Base-by-base conservation (phyloP, 1,140 invertebrate genomes). In the Saccostrea glomerata region DNA sequence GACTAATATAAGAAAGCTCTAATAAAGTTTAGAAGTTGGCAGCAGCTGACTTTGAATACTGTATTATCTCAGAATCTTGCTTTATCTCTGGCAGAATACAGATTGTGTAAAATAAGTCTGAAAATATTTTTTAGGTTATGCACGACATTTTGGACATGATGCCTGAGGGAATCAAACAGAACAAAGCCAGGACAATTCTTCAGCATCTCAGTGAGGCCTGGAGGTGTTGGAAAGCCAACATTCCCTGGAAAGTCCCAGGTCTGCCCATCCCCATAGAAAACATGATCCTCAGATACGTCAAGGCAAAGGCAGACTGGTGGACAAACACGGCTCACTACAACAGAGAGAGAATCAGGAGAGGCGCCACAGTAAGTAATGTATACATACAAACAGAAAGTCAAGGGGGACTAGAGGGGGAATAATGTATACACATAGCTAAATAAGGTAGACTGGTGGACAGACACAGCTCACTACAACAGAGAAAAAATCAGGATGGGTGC, bases 251-350 rank as follows among this genome's bases (percentile, higher is more conserved):
- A 96, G 98, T 99, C 2, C 99, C 99, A 13, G 99, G 99, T 6
- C 95, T 99, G 12, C 99, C 99, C 0, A 99, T 98, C 82, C 99
- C 99, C 0, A 99, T 99, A 92, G 99, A 99, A 95, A 99, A 99
- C 95, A 99, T 99, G 99, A 99, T 99, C 92, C 96, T 99, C 25
- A 96, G 99, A 70, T 99, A 99, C 95, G 99, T 99, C 0, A 99
- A 99, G 95, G 99, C 99, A 97, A 99, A 99, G 95, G 99, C 99
- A 0, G 99, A 99, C 95, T 99, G 99, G 99, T 99, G 99, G 99
- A 99, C 99, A 0, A 99, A 99, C 95, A 99, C 99, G 0, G 99
- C 99, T 2, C 99, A 99, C 95, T 99, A 99, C 95, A 99, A 99
- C 95, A 96, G 99, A 40, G 99, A 99, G 95, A 96, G 99, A 90